phyloP scores from a whole-genome alignment of 23 tunicate genomes.

The Botrylloides violaceus region DNA sequence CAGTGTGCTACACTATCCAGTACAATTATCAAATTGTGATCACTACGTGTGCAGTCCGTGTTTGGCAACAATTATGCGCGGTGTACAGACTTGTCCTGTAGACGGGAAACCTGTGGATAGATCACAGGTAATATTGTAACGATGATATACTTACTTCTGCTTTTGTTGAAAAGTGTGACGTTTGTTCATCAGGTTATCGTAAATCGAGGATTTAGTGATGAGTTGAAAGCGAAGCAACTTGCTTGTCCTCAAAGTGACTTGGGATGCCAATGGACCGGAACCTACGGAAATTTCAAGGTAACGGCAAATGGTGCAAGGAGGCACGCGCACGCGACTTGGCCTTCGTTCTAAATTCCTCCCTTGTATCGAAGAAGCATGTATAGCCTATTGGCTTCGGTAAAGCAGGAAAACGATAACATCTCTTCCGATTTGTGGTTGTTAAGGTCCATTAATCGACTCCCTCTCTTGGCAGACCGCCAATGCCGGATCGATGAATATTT shows the following conservation, averaged over 20 bases:
- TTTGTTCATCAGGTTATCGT: conserved; percentile 2
- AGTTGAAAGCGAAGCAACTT: conserved; percentile 18
- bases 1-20: conserved; percentile 33
- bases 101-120: conserved; percentile 26
- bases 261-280: conserved; percentile 44
- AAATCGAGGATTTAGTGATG: conserved; percentile 11
- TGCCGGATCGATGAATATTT: too few species aligned
- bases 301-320: too few species aligned
- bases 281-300: conserved; percentile 36
- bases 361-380: too few species aligned
- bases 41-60: conserved; percentile 43
- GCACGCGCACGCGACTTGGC: too few species aligned
- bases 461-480: too few species aligned
- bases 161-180: background rate
- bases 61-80: conserved; percentile 28
- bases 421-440: too few species aligned
- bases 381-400: too few species aligned
- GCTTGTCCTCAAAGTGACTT: conserved; percentile 34
- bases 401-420: too few species aligned
- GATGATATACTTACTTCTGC: background rate
- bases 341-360: too few species aligned
- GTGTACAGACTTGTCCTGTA: conserved; percentile 23
- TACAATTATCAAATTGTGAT: conserved; percentile 34
- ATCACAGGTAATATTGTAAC: conserved; percentile 23
- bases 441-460: too few species aligned